Evolutionary conservation across 2,113 vertebrate genomes (phyloP), one percentile per base, ranked within the genome.

Genomic region (Phalacrocorax pelagicus): DNA sequence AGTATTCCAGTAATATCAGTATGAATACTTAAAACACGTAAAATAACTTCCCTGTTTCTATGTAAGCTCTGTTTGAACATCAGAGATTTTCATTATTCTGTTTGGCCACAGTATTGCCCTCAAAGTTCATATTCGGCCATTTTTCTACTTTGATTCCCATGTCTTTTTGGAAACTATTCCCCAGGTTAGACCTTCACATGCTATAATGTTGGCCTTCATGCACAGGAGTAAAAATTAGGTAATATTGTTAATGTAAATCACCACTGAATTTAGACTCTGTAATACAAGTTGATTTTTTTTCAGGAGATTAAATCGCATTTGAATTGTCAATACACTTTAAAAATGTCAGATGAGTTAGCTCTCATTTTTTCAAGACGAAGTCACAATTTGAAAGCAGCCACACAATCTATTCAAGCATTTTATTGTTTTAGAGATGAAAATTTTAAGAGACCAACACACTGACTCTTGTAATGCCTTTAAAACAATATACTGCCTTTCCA

Each of bases 11-110:
- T 89, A 78, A 71, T 81, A 71, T 24, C 34, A 67, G 18, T 51
- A 59, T 87, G 83, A 94, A 84, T 79, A 74, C 17, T 63, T 92
- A 78, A 79, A 89, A 40, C 51, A 81, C 51, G 65, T 89, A 74
- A 88, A 86, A 95, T 70, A 95, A 74, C 69, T 92, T 96, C 23
- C n/a, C 27, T 73, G 15, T 86, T 93, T 84, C 72, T 91, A 3
- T 78, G n/a, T 86, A 69, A 88, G 17, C 26, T 85, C 47, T 77
- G 7, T 73, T 77, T 88, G 63, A 94, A 78, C 55, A 74, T 86
- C 69, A 91, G 72, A 97, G 51, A 71, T 66, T 63, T 90, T 91
- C 47, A 44, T 92, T 84, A 71, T 58, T 94, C 88, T 71, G 13
- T 89, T 89, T 92, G 73, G 44, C 86, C 83, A 57, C 38, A 71